Conservation (phyloP, 1,140 invertebrate species). For the Cotesia chilonis region DNA sequence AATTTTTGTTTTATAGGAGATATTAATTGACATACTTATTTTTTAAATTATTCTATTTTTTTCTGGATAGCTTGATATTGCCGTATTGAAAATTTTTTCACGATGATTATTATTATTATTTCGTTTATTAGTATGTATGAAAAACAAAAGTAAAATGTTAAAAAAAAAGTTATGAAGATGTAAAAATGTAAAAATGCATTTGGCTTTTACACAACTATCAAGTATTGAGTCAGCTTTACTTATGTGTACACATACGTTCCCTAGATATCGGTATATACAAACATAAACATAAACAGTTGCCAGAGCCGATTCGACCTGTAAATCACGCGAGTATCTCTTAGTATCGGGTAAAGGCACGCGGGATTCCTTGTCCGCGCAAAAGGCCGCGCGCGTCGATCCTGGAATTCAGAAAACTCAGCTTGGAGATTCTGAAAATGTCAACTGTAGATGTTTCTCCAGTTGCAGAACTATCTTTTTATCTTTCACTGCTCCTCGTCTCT, state of each 20-base stretch:
- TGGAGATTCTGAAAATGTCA: conserved; percentile 60
- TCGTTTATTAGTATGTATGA: too few relatives aligned
- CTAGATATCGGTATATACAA: background rate
- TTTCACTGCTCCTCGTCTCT: background rate
- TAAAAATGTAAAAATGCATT: too few relatives aligned
- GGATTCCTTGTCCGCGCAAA: conserved; percentile 46
- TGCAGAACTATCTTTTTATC: conserved; percentile 11
- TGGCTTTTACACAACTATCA: too few relatives aligned
- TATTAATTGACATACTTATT: too few relatives aligned
- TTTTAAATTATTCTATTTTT: too few relatives aligned
- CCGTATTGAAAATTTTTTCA: too few relatives aligned
- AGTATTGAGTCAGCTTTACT: too few relatives aligned
- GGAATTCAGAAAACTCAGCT: conserved; percentile 55
- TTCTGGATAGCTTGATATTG: too few relatives aligned
- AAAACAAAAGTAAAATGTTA: too few relatives aligned
- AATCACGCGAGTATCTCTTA: conserved; percentile 38
- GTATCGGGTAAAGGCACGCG: conserved; percentile 35
- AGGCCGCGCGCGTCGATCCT: conserved; percentile 46
- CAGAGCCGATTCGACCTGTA: conserved; percentile 35
- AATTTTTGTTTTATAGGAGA: too few relatives aligned
- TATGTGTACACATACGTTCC: background rate
- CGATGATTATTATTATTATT: too few relatives aligned
- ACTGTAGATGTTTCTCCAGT: conserved; percentile 37
- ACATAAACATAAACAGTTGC: background rate
- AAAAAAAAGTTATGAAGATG: too few relatives aligned